Evolutionary conservation across 2,113 vertebrate genomes (phyloP).

Genomic region (Oceanites oceanicus): DNA sequence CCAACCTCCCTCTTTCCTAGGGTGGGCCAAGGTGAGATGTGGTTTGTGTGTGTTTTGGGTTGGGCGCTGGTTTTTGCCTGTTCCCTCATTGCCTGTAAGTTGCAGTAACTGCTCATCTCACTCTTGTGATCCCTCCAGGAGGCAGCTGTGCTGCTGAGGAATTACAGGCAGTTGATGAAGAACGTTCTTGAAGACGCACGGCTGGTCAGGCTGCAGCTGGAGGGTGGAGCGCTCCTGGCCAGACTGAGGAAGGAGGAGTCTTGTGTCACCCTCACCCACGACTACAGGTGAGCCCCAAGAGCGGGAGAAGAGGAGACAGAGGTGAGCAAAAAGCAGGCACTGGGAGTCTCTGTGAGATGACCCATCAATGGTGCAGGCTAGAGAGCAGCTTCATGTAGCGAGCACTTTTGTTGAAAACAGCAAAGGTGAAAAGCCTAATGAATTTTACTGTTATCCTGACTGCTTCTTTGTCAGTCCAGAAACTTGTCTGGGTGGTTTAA

Average conservation of each 20-base stretch:
- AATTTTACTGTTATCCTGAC: not conserved
- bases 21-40: not conserved
- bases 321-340: not conserved
- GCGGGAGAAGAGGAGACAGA: not conserved
- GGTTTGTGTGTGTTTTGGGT: not conserved
- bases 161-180: slow-evolving; percentile 80
- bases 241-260: slow-evolving; percentile 83
- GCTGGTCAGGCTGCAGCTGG: slow-evolving; percentile 85
- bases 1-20: not conserved
- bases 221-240: slow-evolving; percentile 83
- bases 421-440: not conserved
- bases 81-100: not conserved
- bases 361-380: rapidly evolving
- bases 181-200: slow-evolving; percentile 80
- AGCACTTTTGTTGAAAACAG: not conserved
- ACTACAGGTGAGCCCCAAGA: slow-evolving; percentile 57
- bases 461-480: not conserved
- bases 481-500: not conserved
- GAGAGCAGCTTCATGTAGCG: not conserved
- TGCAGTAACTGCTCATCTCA: not conserved
- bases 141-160: slow-evolving; percentile 73
- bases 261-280: slow-evolving; percentile 72
- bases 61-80: not conserved
- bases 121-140: slow-evolving; percentile 73
- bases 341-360: not conserved